Base-by-base conservation (phyloP, 2,797 vertebrate species). In the Premnoplex brunnescens region DNA sequence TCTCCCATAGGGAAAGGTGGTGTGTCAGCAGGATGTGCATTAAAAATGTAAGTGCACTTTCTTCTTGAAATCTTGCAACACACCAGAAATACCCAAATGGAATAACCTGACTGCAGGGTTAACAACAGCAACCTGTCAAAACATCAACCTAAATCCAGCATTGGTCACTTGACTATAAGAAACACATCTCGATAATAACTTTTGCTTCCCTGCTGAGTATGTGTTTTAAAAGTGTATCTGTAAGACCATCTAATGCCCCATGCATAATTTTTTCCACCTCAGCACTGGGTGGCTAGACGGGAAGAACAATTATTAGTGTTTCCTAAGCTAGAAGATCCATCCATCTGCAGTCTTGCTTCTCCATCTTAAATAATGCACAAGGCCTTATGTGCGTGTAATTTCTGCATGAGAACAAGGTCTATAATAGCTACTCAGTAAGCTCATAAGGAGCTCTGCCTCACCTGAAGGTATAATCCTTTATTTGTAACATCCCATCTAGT, bases 381-480 rank as follows among this genome's bases (percentile, higher is more conserved):
- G 0, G 78, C 91, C 34, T 4, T 85, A 64, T 72, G 62, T n/a
- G 66, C 0, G 0, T 81, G 48, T 51, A 54, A 88, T 88, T 92
- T 71, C 81, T 59, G 78, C 34, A 36, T 20, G 75, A 80, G 95
- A 91, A 68, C 44, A 77, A 71, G 51, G 71, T 79, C 76, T 95
- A 5, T 58, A 82, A 39, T 64, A 78, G 55, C 62, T 52, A 15
- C 89, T 55, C 79, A 60, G 28, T 85, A 85, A 79, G 77, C 73
- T 91, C 77, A 19, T 94, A 62, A 94, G 77, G 9, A 89, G 76
- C 72, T 91, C 64, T 95, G 85, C 58, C 62, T 94, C 72, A 81
- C 75, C 94, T 89, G 81, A 87, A 76, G 37, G 59, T 82, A 88
- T 82, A 95, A 97, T 95, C 79, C 91, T 96, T 94, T 89, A 64